Base-by-base conservation (phyloP, 2,888 invertebrate genomes). In the Diarsia mendica region DNA sequence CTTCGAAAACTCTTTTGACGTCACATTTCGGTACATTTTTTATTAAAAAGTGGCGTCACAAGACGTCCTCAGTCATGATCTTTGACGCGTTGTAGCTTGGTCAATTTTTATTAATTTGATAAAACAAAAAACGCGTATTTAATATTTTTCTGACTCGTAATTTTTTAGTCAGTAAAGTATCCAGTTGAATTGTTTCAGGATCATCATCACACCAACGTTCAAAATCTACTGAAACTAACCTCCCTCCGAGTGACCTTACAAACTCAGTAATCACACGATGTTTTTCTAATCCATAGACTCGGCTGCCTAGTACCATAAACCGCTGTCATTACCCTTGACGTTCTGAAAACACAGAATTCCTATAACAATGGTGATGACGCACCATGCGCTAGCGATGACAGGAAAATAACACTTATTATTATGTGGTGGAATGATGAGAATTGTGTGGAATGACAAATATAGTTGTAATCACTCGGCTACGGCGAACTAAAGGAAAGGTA, bases 361-460 rank as follows among this genome's bases (percentile, higher is more conserved):
- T 82, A 74, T 83, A 85, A 90, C 88, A 89, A 89, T 88, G 79
- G 87, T 77, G 85, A 80, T 91, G 91, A 91, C 89, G 90, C 88
- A 88, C 82, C 79, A 66, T 73, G 67, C 74, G 81, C 79, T 66
- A 75, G 71, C 77, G 74, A 67, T 72, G 87, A 80, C 87, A 84
- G 90, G 89, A 89, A 90, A 91, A 90, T 86, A 77, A 77, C 82
- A 75, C 85, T 88, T 86, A 87, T 83, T 85, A 76, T 77, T 76
- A 80, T 58, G 51, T 28, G 11, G 58, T 51, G 46, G 86, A 89
- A 77, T 83, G 85, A 75, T 83, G 77, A 85, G 77, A 89, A 82
- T 81, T 72, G 80, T 71, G 63, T 83, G 84, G 64, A 77, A 75
- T 75, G 65, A 79, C 49, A 55, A 74, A 68, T 83, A 81, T 70